Conservation (phyloP, 2,113 vertebrate genomes). For the Pavo muticus region DNA sequence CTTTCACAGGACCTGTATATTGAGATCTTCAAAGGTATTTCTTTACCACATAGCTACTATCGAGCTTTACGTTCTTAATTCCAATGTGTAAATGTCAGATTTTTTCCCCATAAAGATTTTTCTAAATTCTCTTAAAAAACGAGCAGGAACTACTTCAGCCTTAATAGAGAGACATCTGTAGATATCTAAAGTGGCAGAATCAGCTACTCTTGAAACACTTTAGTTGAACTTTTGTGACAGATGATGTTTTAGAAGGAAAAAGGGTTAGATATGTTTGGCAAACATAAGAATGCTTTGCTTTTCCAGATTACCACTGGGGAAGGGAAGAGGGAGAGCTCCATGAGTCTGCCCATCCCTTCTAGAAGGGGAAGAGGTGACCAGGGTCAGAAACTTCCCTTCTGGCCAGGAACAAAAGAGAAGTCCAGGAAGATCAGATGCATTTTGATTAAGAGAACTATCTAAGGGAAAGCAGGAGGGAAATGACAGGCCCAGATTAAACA, state of each 20-base stretch:
- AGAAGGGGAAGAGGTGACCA: background rate
- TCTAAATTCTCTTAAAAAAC: background rate
- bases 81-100: background rate
- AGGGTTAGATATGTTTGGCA: background rate
- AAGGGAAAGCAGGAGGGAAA: background rate
- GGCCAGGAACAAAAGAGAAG: background rate
- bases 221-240: background rate
- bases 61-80: background rate
- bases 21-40: background rate
- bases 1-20: background rate
- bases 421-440: background rate
- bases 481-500: rapidly evolving
- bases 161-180: background rate
- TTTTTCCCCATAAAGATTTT: background rate
- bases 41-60: background rate
- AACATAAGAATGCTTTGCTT: background rate
- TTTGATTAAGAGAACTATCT: background rate
- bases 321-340: background rate
- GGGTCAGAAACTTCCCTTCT: background rate
- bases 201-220: background rate
- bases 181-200: background rate
- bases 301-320: background rate
- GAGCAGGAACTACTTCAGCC: background rate
- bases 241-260: background rate
- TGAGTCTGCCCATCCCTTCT: background rate